Evolutionary conservation across 2,797 vertebrate species (phyloP).

Genomic region (Pangasius sanitwongsei): DNA sequence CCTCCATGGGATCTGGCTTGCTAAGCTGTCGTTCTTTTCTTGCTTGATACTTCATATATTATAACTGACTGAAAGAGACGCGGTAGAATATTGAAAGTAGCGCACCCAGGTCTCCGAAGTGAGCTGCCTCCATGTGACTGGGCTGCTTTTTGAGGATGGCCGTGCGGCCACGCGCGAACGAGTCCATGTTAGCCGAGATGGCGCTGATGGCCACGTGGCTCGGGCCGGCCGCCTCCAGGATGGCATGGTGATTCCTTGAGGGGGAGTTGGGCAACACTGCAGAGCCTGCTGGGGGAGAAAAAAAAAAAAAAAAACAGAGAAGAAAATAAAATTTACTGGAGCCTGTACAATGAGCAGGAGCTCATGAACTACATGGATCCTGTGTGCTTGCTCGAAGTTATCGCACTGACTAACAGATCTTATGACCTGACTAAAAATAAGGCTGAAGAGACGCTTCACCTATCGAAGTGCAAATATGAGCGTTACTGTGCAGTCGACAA

Average conservation of each 20-base stretch:
- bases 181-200: constrained; percentile 99
- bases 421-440: not conserved
- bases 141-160: constrained; percentile 98
- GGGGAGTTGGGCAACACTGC: constrained; percentile 82
- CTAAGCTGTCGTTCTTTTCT: not conserved
- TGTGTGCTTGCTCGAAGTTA: not conserved
- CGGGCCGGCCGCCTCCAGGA: constrained; percentile 93
- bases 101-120: constrained; percentile 90
- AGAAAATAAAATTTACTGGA: not conserved
- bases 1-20: not conserved
- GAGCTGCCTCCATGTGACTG: constrained; percentile 96
- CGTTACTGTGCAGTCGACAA: not conserved
- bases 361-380: not conserved
- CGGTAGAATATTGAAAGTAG: not conserved
- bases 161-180: constrained; percentile 93
- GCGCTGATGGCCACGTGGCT: constrained; percentile 97
- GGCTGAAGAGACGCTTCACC: not conserved
- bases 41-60: not conserved
- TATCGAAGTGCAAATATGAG: constrained; percentile 25
- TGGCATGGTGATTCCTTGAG: constrained; percentile 89
- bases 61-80: not conserved
- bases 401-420: not conserved
- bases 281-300: constrained; percentile 64
- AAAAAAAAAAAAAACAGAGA: not conserved
- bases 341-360: not conserved